Conservation (phyloP, 2,888 invertebrate species). For the Noctua fimbriata region DNA sequence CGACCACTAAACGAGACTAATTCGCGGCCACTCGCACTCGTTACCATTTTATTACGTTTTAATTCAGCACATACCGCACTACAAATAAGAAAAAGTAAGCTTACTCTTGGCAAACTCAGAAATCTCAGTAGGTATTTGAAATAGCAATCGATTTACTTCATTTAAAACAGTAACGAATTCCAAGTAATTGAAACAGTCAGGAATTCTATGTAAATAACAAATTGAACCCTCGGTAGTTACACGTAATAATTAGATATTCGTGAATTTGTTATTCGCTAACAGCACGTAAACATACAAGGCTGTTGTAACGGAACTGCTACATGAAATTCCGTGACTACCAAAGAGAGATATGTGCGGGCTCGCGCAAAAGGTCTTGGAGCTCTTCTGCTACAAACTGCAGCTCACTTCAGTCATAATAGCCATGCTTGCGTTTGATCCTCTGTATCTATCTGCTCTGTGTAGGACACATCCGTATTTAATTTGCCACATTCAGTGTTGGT, state of each 20-base stretch:
- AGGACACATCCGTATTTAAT: slow-evolving; percentile 20
- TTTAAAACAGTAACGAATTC: too few relatives aligned
- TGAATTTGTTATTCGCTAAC: background rate
- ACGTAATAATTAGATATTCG: background rate
- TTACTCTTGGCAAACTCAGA: slow-evolving; percentile 5
- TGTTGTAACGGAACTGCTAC: background rate
- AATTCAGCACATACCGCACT: slow-evolving; percentile 43
- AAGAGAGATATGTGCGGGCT: background rate
- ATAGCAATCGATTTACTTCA: background rate
- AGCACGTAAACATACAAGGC: background rate
- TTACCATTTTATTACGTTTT: slow-evolving; percentile 61
- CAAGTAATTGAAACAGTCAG: background rate
- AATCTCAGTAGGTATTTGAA: background rate
- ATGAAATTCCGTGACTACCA: background rate
- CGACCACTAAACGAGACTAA: slow-evolving; percentile 58
- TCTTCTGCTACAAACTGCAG: background rate
- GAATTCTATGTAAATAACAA: too few relatives aligned
- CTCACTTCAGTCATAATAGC: background rate
- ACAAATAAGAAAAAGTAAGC: background rate
- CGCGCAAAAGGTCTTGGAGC: background rate
- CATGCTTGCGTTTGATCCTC: background rate
- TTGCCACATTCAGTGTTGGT: slow-evolving; percentile 32
- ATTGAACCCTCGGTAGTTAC: background rate
- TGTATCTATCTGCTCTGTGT: background rate
- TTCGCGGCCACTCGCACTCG: slow-evolving; percentile 53